These are phyloP conservation scores for Trichogramma pretiosum DNA, from an alignment of 1,140 invertebrate genomes.

Conservation along the genomic window DNA sequence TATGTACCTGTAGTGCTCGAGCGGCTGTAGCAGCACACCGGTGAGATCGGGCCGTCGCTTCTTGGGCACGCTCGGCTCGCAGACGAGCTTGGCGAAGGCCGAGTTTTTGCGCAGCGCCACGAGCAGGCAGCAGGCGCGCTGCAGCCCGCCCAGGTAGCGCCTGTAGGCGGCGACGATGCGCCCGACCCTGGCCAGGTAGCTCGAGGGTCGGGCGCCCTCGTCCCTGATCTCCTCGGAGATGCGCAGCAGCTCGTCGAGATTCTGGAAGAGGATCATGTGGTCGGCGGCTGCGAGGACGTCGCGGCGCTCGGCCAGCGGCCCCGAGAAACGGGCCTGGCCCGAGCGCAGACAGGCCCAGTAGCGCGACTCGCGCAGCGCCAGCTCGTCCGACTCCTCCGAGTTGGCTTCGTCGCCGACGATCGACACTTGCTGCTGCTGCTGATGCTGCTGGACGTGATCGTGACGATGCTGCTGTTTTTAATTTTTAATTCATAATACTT, in stretches of 20 bases:
- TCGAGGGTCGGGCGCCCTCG: conserved; percentile 62
- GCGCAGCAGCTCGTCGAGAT: conserved; percentile 69
- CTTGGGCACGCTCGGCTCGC: conserved; percentile 64
- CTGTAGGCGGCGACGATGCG: conserved; percentile 65
- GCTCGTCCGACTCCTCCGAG: too few species aligned
- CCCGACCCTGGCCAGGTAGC: conserved; percentile 63
- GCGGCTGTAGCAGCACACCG: conserved; percentile 66
- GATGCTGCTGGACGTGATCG: too few species aligned
- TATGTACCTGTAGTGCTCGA: conserved; percentile 61
- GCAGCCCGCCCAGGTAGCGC: conserved; percentile 71
- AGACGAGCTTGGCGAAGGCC: conserved; percentile 63
- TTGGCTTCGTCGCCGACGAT: too few species aligned
- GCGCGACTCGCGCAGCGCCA: conserved; percentile 60
- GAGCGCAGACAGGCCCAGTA: conserved; percentile 66
- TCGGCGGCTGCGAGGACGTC: conserved; percentile 65
- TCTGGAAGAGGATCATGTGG: conserved; percentile 71
- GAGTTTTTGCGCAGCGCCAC: conserved; percentile 52
- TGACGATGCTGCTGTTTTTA: too few species aligned
- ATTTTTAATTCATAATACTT: too few species aligned
- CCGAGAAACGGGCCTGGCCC: conserved; percentile 63
- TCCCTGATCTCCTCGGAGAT: conserved; percentile 73
- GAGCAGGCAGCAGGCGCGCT: conserved; percentile 70
- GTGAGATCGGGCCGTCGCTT: conserved; percentile 71
- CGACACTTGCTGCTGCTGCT: too few species aligned
- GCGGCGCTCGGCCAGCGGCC: conserved; percentile 59